These are phyloP conservation scores for Cinara cedri DNA, from an alignment of 2,888 invertebrate species.

Conservation along the genomic window DNA sequence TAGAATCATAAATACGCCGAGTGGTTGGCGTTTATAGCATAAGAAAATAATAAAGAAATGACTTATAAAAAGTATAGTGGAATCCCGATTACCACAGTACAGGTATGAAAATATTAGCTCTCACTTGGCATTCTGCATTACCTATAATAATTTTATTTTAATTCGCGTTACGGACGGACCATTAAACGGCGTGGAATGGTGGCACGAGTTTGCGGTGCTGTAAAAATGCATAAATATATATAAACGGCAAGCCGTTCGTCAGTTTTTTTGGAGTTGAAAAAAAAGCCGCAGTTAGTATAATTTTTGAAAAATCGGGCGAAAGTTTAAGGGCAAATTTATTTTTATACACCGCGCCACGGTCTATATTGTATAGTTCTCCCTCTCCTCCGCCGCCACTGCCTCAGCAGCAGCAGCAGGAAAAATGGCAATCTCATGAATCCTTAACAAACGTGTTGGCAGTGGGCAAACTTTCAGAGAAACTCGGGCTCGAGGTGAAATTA, in stretches of 20 bases:
- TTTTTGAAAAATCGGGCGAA: conserved; percentile 47
- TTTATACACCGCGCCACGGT: conserved; percentile 7
- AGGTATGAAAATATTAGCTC: too few species aligned
- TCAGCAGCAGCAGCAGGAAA: conserved; percentile 13
- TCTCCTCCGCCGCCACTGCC: background rate
- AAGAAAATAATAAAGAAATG: too few species aligned
- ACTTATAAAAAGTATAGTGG: too few species aligned
- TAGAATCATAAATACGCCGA: too few species aligned
- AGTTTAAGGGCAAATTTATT: conserved; percentile 41
- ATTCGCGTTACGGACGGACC: too few species aligned
- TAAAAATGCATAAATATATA: conserved; percentile 10
- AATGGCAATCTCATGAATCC: conserved; percentile 52
- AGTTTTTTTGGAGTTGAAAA: background rate
- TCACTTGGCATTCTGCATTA: too few species aligned
- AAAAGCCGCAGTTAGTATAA: conserved; percentile 16
- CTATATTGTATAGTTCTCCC: background rate
- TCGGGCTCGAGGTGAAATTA: conserved; percentile 43
- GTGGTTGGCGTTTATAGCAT: too few species aligned
- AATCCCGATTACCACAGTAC: too few species aligned
- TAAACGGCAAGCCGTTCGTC: too few species aligned
- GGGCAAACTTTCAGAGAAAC: conserved; percentile 49
- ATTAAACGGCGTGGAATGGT: too few species aligned
- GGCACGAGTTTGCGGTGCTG: background rate
- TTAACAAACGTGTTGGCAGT: conserved; percentile 51
- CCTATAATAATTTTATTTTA: too few species aligned